These are phyloP conservation scores for Pachycephus smyrnensis DNA, from an alignment of 2,888 invertebrate species.

Conservation along the genomic window DNA sequence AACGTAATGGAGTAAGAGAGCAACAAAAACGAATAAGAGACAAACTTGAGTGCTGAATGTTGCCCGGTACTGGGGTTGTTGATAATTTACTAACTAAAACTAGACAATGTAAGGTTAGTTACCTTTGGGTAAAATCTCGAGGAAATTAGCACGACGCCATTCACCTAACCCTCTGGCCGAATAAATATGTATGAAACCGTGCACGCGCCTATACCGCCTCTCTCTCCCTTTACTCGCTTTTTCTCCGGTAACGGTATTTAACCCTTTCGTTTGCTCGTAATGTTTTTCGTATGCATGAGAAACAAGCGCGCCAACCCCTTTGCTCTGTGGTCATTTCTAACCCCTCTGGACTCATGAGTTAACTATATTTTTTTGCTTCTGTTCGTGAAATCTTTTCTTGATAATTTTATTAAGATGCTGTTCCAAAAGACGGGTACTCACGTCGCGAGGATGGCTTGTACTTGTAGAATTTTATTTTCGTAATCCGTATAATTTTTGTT, in stretches of 20 bases:
- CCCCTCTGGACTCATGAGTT: background rate
- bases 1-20: background rate
- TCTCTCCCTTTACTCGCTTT: background rate
- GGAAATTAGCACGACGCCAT: background rate
- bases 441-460: too few species aligned
- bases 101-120: background rate
- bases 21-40: background rate
- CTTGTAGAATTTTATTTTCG: background rate
- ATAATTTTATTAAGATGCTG: too few species aligned
- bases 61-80: background rate
- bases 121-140: background rate
- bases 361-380: background rate
- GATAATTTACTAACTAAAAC: background rate
- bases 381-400: background rate
- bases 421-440: too few species aligned
- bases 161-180: slow-evolving; percentile 10
- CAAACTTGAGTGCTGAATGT: background rate
- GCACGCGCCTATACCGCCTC: slow-evolving; percentile 22
- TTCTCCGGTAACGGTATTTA: slow-evolving; percentile 38
- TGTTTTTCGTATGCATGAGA: slow-evolving; percentile 47
- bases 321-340: background rate
- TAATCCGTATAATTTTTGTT: background rate
- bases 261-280: slow-evolving; percentile 29
- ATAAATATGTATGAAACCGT: slow-evolving; percentile 24
- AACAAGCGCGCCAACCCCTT: slow-evolving; percentile 32